These are phyloP conservation scores for Canis aureus DNA, from an alignment of 2,113 vertebrate genomes.

Conservation along the genomic window DNA sequence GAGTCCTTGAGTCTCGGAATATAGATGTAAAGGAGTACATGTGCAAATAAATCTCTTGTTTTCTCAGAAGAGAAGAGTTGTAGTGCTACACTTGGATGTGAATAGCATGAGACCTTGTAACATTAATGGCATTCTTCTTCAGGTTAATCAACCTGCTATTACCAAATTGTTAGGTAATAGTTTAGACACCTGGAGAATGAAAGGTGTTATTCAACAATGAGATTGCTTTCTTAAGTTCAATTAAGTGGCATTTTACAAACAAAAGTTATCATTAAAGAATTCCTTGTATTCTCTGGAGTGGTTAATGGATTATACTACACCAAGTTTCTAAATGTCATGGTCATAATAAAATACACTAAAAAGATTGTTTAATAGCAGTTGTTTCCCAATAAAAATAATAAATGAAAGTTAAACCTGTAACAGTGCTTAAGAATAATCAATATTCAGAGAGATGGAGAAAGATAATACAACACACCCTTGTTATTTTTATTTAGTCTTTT, in stretches of 20 bases:
- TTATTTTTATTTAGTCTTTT: background rate
- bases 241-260: conserved; percentile 2
- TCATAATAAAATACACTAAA: background rate
- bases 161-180: background rate
- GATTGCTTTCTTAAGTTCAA: conserved; percentile 33
- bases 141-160: conserved; percentile 21
- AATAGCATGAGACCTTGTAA: background rate
- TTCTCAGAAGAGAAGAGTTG: background rate
- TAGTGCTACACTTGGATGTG: background rate
- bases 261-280: conserved; percentile 6
- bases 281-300: background rate
- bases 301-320: background rate
- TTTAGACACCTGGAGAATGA: background rate
- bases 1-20: background rate
- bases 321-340: conserved; percentile 22
- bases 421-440: background rate
- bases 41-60: background rate
- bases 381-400: background rate
- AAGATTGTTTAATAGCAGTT: background rate
- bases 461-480: background rate
- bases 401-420: background rate
- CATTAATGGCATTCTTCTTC: background rate
- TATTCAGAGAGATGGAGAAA: background rate
- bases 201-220: background rate
- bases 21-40: background rate